These are phyloP conservation scores for Bos taurus DNA, from an alignment of 2,113 vertebrate species.

Conservation along the genomic window DNA sequence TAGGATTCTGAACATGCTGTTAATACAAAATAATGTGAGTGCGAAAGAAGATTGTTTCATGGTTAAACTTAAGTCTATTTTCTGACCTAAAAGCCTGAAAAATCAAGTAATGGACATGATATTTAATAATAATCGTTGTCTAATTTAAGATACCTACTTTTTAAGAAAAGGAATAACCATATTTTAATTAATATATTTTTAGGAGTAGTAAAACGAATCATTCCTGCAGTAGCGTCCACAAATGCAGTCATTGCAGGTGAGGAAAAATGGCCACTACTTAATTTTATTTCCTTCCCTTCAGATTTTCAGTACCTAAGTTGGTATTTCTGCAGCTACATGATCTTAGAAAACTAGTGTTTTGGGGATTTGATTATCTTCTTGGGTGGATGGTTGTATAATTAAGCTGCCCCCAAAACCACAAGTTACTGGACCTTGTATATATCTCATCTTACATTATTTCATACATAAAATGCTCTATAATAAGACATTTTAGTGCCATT, in stretches of 20 bases:
- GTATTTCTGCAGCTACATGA: not conserved
- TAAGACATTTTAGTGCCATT: not conserved
- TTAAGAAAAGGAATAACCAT: not conserved
- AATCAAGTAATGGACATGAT: not conserved
- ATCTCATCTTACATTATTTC: not conserved
- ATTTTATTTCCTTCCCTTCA: not conserved
- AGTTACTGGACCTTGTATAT: not conserved
- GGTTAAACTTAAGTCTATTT: not conserved
- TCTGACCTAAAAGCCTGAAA: constrained; percentile 13
- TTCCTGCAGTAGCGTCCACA: constrained; percentile 97
- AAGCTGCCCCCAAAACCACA: not conserved
- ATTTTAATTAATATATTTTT: constrained; percentile 45
- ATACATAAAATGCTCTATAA: not conserved
- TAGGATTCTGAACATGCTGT: not conserved
- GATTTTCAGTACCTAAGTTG: constrained; percentile 6
- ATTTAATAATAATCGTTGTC: not conserved
- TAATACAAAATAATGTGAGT: not conserved
- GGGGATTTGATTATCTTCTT: not conserved
- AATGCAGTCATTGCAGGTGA: constrained; percentile 98
- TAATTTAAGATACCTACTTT: not conserved
- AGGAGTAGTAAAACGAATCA: constrained; percentile 97
- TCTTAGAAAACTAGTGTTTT: not conserved
- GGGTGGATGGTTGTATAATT: not conserved
- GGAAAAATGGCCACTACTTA: not conserved
- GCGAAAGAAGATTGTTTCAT: not conserved